Base-by-base conservation (phyloP, 2,888 invertebrate genomes). In the Chydorus sphaericus region DNA sequence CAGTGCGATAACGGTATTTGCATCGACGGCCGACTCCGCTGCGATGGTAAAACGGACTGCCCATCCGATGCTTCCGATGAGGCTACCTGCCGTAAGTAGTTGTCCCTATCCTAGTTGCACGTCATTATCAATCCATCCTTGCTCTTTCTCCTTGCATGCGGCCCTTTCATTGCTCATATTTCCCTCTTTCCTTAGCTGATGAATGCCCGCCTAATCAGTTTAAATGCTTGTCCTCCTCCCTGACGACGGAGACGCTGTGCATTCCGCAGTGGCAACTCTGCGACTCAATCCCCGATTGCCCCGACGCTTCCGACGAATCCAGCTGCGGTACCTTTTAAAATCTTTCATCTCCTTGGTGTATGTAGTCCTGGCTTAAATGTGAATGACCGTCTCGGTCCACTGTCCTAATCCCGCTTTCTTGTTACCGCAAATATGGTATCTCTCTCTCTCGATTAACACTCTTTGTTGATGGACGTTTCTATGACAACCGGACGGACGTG, bases 241-340 rank as follows among this genome's bases (percentile, higher is more conserved):
- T 23, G 44, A 23, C 44, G 11, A 59, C 14, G 59, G 62, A 62
- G 59, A 26, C 48, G 61, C 60, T 20, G 48, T 56, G 56, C 23
- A 44, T 56, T 51, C 52, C 51, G 29, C 14, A n/a, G 20, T 52
- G 56, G 8, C 79, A 79, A 62, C 73, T 80, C 30, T 81, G 80
- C 63, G 80, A 81, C 64, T 74, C 75, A n/a, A 70, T 70, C 60
- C 69, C 71, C 51, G 79, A 80, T 68, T 81, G 80, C 63, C 70
- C 75, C 1, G 80, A 80, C 66, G 79, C 78, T 48, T 78, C 79
- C 2, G 80, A 80, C 60, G 80, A 81, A 62, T 74, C 77, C 58
- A 78, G 77, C 68, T 80, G 80, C 37, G 53, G 57, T 57, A 57
- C 30, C n/a, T 29, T 23, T 33, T n/a, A n/a, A n/a, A n/a, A n/a